Evolutionary conservation across 2,113 vertebrate genomes (phyloP).

Genomic region (Proterorhinus semilunaris): DNA sequence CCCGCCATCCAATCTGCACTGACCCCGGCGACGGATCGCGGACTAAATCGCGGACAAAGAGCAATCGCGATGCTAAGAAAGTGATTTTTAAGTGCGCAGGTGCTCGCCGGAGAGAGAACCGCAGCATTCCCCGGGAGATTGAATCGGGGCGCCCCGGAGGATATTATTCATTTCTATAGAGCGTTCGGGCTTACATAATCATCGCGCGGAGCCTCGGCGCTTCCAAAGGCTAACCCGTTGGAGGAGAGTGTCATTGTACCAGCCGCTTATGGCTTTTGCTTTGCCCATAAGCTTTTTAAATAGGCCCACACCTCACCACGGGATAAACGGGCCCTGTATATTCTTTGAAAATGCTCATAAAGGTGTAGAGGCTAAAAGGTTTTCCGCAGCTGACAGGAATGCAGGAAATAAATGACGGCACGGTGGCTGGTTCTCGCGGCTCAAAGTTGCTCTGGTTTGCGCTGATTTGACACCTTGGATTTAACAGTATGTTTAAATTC

Average conservation of each 20-base stretch:
- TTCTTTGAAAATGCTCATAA: not conserved
- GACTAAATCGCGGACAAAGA: slow-evolving; percentile 35
- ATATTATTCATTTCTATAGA: slow-evolving; percentile 51
- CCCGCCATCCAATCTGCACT: slow-evolving; percentile 14
- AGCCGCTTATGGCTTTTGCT: slow-evolving; percentile 19
- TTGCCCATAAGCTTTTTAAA: slow-evolving; percentile 26
- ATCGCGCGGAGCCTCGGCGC: slow-evolving; percentile 20
- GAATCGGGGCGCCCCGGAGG: slow-evolving; percentile 18
- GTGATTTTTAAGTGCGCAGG: slow-evolving; percentile 16
- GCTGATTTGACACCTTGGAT: no score
- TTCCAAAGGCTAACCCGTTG: slow-evolving; percentile 26
- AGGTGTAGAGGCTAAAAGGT: not conserved
- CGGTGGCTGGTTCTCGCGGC: no score
- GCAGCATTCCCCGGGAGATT: slow-evolving; percentile 21
- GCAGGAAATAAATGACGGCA: no score
- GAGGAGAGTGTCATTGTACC: slow-evolving; percentile 27
- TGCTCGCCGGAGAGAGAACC: slow-evolving; percentile 13
- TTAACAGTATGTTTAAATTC: no score
- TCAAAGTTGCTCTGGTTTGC: no score
- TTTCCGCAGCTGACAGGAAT: not conserved
- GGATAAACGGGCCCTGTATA: not conserved
- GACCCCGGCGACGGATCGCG: slow-evolving; percentile 27
- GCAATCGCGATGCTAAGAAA: slow-evolving; percentile 36
- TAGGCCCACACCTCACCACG: not conserved
- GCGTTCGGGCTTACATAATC: slow-evolving; percentile 39